Evolutionary conservation across 2,113 vertebrate genomes (phyloP), one percentile per base, ranked within the genome.

Genomic region (Cyanocitta stelleri): DNA sequence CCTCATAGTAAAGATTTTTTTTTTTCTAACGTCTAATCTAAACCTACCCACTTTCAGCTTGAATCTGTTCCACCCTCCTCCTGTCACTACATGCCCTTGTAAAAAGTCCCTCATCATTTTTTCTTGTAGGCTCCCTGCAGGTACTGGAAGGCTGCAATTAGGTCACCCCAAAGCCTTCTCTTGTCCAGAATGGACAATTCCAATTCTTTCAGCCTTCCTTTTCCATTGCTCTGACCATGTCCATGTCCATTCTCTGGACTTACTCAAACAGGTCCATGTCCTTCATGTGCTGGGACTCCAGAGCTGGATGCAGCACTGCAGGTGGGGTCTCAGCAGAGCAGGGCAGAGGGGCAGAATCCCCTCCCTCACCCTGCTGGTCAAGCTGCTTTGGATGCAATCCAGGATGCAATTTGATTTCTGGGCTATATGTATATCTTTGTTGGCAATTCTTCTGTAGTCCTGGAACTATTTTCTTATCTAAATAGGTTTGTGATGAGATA

Each of bases 281-380:
- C 18, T 29, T 51, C 33, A 18, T 29, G 27, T 81, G 43, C 68
- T 58, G 59, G 26, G 11, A 8, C 3, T 10, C 18, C 51, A 58
- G 59, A 73, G 35, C 32, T 73, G 59, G 63, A 29, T 58, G 15
- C 43, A 80, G 43, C 21, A 0, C 21, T 81, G 11, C 51, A 35
- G 22, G 21, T 64, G 35, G 8, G 43, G 6, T 49, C 6, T 23
- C 51, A 33, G 15, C 67, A 49, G 32, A 37, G 49, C 7, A 20
- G 49, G n/a, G 43, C 16, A 61, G 27, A 62, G n/a, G 26, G 3
- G 11, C 32, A 66, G 18, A 66, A 58, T 66, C 18, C 9, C 22
- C 12, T 58, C 43, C 7, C 18, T 81, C 0, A 0, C 11, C 26
- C 27, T 51, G 3, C 51, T 81, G 86, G 1, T 4, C 10, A 0